phyloP scores from a whole-genome alignment of 2,888 invertebrate species.

The Alviniconcha strummeri region DNA sequence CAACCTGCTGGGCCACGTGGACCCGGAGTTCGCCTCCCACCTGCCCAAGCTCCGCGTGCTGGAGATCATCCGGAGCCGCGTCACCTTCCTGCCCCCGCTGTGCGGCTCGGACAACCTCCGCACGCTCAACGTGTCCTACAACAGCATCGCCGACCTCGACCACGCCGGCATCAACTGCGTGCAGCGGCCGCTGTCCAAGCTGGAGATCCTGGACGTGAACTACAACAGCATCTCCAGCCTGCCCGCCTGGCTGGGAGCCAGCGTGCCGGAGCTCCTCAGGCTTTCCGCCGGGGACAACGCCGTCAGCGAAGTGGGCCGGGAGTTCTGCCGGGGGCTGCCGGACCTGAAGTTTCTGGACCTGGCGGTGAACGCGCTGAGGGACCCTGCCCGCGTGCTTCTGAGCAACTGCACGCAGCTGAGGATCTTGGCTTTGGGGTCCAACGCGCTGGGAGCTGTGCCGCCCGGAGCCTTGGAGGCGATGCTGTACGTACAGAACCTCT shows the following conservation, averaged over 20 bases:
- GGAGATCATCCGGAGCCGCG: slow-evolving; percentile 36
- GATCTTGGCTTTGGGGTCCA: slow-evolving; percentile 28
- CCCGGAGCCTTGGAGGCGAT: slow-evolving; percentile 27
- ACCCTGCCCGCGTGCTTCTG: slow-evolving; percentile 19
- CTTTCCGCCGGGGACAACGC: slow-evolving; percentile 38
- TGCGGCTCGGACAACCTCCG: slow-evolving; percentile 31
- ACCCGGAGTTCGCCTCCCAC: slow-evolving; percentile 35
- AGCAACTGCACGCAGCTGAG: slow-evolving; percentile 36
- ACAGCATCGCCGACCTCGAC: slow-evolving; percentile 35
- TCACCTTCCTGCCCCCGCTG: slow-evolving; percentile 38
- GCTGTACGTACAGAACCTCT: slow-evolving; percentile 30
- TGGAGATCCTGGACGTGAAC: slow-evolving; percentile 41
- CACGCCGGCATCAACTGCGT: slow-evolving; percentile 39
- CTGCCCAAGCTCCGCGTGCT: slow-evolving; percentile 35
- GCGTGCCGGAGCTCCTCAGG: slow-evolving; percentile 39
- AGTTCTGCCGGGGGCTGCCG: slow-evolving; percentile 24
- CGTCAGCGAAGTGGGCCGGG: slow-evolving; percentile 20
- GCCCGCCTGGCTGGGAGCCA: slow-evolving; percentile 36
- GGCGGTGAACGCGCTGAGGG: slow-evolving; percentile 37
- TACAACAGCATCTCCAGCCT: slow-evolving; percentile 37
- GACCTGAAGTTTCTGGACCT: slow-evolving; percentile 35
- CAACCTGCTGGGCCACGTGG: slow-evolving; percentile 30
- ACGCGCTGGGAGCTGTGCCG: slow-evolving; percentile 31
- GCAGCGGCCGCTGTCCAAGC: not conserved
- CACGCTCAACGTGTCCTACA: slow-evolving; percentile 38